Conservation (phyloP, 2,888 invertebrate species). For the Ellobium chinense region DNA sequence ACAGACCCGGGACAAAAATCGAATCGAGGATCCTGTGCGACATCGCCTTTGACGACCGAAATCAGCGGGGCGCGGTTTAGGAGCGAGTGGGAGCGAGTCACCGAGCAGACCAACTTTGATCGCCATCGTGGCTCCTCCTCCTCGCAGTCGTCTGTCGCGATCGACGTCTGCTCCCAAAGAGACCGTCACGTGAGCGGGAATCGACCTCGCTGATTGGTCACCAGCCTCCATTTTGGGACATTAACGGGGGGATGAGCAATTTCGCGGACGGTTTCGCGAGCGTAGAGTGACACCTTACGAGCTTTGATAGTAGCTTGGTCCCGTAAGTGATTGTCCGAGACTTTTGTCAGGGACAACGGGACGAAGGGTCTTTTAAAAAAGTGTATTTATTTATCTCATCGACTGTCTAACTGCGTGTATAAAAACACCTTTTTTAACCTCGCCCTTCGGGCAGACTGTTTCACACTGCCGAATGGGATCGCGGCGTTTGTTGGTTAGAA, state of each 20-base stretch:
- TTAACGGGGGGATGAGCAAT: neutral
- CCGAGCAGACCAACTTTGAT: neutral
- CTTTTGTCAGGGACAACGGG: neutral
- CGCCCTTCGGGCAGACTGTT: neutral
- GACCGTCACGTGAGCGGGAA: neutral
- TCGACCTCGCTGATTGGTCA: slow-evolving; percentile 8
- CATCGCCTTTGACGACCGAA: neutral
- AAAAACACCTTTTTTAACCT: neutral
- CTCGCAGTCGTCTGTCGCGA: neutral
- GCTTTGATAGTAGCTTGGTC: neutral
- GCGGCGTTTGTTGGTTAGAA: no score
- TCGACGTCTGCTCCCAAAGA: neutral
- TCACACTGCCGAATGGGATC: no score
- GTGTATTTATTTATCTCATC: neutral
- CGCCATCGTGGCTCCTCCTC: neutral
- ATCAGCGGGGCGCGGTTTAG: neutral
- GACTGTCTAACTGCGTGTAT: neutral
- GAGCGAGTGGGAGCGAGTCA: neutral
- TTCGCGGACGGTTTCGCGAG: slow-evolving; percentile 9
- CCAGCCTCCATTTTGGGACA: neutral
- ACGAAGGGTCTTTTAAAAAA: neutral
- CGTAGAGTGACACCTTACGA: slow-evolving; percentile 7
- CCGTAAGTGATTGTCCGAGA: neutral
- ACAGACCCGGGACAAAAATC: neutral
- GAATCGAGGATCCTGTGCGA: neutral